phyloP scores from a whole-genome alignment of 2,888 invertebrate genomes.

The Pandemis corylana region DNA sequence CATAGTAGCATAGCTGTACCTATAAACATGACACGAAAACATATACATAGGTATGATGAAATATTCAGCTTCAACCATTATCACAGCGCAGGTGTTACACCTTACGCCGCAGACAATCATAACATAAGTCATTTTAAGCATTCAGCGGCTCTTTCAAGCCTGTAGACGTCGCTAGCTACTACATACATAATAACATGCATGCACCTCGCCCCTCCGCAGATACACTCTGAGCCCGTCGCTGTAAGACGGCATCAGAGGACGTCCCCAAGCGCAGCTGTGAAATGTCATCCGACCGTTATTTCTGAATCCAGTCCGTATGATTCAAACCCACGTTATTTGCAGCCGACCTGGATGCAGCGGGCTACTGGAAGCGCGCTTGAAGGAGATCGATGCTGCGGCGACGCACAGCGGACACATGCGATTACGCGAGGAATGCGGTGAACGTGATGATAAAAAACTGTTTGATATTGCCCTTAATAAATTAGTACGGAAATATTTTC shows the following conservation, averaged over 20 bases:
- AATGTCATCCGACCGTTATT: constrained; percentile 42
- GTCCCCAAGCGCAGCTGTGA: constrained; percentile 23
- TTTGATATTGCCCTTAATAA: neutral
- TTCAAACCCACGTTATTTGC: constrained; percentile 17
- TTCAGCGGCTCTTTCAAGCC: neutral
- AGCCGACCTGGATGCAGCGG: constrained; percentile 8
- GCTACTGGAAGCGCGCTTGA: constrained; percentile 3
- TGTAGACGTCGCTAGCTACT: neutral
- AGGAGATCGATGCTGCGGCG: neutral
- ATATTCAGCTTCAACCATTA: too few relatives aligned
- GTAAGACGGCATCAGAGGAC: constrained; percentile 8
- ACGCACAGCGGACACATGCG: neutral
- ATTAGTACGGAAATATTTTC: neutral
- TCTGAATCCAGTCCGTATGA: constrained; percentile 31
- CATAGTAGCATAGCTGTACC: too few relatives aligned
- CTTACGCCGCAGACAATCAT: too few relatives aligned
- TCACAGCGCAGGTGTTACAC: too few relatives aligned
- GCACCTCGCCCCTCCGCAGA: neutral
- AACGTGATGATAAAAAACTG: neutral
- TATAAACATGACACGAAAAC: too few relatives aligned
- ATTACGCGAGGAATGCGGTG: neutral
- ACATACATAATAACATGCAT: too few relatives aligned
- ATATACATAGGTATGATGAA: too few relatives aligned
- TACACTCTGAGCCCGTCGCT: neutral
- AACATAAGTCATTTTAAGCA: too few relatives aligned